A percentile compares a stretch with the other conserved stretches of the same genome.
These are phyloP conservation scores for Teinopalpus imperialis DNA, from an alignment of 2,888 invertebrate genomes.

Conservation along the genomic window DNA sequence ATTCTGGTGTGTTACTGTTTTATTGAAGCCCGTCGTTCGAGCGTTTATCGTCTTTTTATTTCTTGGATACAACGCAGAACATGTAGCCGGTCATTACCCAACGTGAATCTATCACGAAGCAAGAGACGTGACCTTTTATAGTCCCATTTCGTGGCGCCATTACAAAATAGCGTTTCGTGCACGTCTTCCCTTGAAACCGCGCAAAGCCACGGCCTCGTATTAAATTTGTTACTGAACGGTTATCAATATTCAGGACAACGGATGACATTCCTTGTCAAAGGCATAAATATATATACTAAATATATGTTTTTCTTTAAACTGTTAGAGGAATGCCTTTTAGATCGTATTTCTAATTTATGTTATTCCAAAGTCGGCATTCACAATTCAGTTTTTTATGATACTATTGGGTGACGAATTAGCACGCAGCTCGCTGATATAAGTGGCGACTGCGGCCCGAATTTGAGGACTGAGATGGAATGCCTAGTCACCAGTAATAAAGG, in stretches of 20 bases:
- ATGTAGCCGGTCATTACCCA: conserved; percentile 6
- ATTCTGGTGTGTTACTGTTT: conserved; percentile 6
- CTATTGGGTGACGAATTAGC: too few species aligned
- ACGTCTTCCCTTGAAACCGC: conserved; percentile 28
- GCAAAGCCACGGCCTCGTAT: conserved; percentile 22
- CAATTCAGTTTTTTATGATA: too few species aligned
- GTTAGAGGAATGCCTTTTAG: too few species aligned
- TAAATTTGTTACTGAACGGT: conserved; percentile 19
- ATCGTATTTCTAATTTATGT: too few species aligned
- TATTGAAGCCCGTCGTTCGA: background rate
- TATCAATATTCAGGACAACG: conserved; percentile 24
- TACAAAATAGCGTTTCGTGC: conserved; percentile 28
- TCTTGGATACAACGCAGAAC: conserved; percentile 3
- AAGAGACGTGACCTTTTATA: conserved; percentile 25
- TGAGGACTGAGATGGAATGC: too few species aligned
- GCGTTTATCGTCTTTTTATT: conserved; percentile 14
- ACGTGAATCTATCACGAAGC: conserved; percentile 16
- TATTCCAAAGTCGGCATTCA: too few species aligned
- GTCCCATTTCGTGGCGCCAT: conserved; percentile 22
- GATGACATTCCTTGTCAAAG: too few species aligned
- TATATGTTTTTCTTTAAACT: too few species aligned
- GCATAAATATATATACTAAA: too few species aligned
- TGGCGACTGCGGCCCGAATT: too few species aligned
- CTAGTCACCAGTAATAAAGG: too few species aligned
- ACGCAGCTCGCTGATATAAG: too few species aligned